phyloP scores from a whole-genome alignment of 2,113 vertebrate genomes.

The Macquaria australasica region DNA sequence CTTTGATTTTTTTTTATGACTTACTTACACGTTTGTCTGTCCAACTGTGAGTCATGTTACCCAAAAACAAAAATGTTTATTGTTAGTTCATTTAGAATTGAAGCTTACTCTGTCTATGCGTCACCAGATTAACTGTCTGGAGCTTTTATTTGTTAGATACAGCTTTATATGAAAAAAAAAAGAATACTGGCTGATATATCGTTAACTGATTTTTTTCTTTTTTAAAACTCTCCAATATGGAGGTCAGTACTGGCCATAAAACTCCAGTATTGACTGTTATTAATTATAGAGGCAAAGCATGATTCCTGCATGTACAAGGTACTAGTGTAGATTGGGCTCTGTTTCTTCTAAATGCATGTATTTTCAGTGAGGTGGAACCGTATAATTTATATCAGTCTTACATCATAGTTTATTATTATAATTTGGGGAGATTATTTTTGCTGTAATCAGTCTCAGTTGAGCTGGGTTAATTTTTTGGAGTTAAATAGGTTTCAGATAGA shows the following conservation, averaged over 20 bases:
- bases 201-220: no score
- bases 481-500: conserved; percentile 1
- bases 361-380: neutral
- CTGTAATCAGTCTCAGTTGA: conserved; percentile 1
- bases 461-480: neutral
- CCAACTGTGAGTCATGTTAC: neutral
- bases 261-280: no score
- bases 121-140: neutral
- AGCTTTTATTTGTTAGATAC: neutral
- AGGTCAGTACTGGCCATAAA: no score
- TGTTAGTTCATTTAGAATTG: neutral
- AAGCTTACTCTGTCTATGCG: no score
- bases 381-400: neutral
- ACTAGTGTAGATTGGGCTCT: neutral
- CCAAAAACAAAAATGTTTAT: neutral
- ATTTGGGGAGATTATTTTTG: conserved; percentile 1
- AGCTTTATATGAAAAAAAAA: neutral
- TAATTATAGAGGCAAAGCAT: neutral
- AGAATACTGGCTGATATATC: neutral
- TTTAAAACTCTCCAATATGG: no score
- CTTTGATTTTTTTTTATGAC: neutral
- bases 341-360: neutral
- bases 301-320: neutral
- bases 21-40: neutral
- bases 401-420: neutral